Evolutionary conservation across 2,888 invertebrate species (phyloP), one percentile per base, ranked within the genome.

Genomic region (Cataglyphis altisquamis): DNA sequence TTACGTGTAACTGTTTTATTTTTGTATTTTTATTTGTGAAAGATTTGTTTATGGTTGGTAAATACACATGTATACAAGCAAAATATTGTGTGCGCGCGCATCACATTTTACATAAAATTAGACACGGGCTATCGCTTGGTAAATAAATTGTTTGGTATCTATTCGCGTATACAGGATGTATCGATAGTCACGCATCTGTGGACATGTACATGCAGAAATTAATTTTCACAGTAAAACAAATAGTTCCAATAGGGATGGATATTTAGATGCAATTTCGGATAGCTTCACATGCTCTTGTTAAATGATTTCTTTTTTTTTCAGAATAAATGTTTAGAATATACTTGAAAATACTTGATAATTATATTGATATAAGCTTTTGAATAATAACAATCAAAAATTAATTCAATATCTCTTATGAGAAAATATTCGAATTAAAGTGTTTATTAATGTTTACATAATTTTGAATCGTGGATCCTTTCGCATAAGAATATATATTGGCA

Each of bases 401-500:
- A 48, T 63, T 64, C 21, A 48, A 75, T 75, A 48, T 64, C 10
- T 63, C 15, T 66, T n/a, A 15, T n/a, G 4, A 15, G 1, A 52
- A 66, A 55, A 52, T 55, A 48, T 1, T 41, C 12, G 10, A 60
- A 4, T 60, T 18, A 1, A 70, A 60, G 3, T 36, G n/a, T 9
- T 57, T 1, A 45, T 36, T 41, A 60, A 39, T 15, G 48, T 8
- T 41, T 55, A 55, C 25, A 8, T 41, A 41, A 67, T 66, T 66
- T 39, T 48, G 29, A 67, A 41, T 57, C 41, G 64, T 57, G 57
- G 18, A 73, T 41, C n/a, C 21, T 48, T n/a, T 57, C 18, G 70
- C 73, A 63, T 81, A 73, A 77, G 74, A 85, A 64, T 86, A 85
- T 70, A 86, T 86, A 87, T 85, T 86, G 15, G 81, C 89, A 84